Evolutionary conservation across 1,140 invertebrate species (phyloP).

Genomic region (Drosophila sturtevanti): DNA sequence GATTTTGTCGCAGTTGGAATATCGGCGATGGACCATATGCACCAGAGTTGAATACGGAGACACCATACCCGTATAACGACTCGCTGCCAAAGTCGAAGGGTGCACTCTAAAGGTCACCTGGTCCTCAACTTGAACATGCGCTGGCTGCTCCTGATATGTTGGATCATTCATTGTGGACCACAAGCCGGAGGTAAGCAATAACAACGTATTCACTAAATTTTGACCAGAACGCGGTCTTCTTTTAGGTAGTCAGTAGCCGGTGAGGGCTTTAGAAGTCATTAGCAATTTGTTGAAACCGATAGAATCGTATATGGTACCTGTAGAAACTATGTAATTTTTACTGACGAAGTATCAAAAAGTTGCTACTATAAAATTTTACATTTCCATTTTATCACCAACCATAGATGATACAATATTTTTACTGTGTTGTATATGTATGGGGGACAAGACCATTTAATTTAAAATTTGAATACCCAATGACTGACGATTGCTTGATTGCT

Average conservation of each 20-base stretch:
- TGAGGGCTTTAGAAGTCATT: conserved; percentile 46
- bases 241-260: conserved; percentile 15
- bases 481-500: not conserved
- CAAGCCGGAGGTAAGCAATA: conserved; percentile 27
- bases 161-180: conserved; percentile 35
- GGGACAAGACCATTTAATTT: conserved; percentile 12
- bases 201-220: conserved; percentile 35
- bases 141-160: not conserved
- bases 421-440: conserved; percentile 1
- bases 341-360: conserved; percentile 23
- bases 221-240: conserved; percentile 22
- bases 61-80: not conserved
- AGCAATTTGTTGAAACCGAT: conserved; percentile 23
- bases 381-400: conserved; percentile 46
- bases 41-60: conserved; percentile 7
- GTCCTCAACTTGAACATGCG: not conserved
- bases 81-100: not conserved
- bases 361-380: conserved; percentile 64
- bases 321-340: not conserved
- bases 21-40: conserved; percentile 32
- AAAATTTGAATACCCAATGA: not conserved
- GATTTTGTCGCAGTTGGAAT: conserved; percentile 49
- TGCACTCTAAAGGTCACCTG: not conserved
- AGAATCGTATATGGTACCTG: conserved; percentile 1
- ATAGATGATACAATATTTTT: conserved; percentile 5